phyloP scores from a whole-genome alignment of 2,797 vertebrate species.

The Hybognathus amarus region DNA sequence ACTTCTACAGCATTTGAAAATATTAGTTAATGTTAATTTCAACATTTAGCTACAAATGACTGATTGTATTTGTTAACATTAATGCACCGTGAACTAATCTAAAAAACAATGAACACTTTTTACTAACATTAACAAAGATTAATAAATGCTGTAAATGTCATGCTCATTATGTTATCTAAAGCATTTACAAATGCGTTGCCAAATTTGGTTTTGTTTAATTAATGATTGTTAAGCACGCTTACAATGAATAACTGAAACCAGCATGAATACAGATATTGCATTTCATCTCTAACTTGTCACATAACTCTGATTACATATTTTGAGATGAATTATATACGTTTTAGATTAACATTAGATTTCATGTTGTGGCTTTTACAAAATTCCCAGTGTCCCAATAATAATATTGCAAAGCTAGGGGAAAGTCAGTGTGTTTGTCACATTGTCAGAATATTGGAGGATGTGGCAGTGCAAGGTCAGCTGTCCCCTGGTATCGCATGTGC shows the following conservation, averaged over 20 bases:
- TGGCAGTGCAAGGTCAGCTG: slow-evolving; percentile 47
- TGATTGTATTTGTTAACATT: neutral
- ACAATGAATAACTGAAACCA: neutral
- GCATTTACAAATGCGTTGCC: neutral
- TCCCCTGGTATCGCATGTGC: slow-evolving; percentile 50
- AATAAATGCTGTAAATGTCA: neutral
- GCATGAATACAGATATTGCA: neutral
- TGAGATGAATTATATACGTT: neutral
- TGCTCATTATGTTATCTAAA: neutral
- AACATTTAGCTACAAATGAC: too few species aligned
- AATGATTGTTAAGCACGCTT: too few species aligned
- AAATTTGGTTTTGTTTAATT: neutral
- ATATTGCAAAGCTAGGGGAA: slow-evolving; percentile 38
- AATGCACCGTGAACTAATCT: neutral
- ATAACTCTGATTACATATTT: neutral
- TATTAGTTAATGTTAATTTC: too few species aligned
- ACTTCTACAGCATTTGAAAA: too few species aligned
- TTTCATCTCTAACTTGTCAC: neutral
- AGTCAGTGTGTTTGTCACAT: slow-evolving; percentile 39
- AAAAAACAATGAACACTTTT: neutral
- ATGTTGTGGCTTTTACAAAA: neutral
- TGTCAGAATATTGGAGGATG: slow-evolving; percentile 23
- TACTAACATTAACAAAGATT: neutral
- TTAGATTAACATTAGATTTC: neutral
- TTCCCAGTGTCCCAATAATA: neutral